Percentiles rank a stretch among this genome's conserved stretches.
Evolutionary conservation across 2,888 invertebrate species (phyloP).

Genomic region (Cheilosia pagana): DNA sequence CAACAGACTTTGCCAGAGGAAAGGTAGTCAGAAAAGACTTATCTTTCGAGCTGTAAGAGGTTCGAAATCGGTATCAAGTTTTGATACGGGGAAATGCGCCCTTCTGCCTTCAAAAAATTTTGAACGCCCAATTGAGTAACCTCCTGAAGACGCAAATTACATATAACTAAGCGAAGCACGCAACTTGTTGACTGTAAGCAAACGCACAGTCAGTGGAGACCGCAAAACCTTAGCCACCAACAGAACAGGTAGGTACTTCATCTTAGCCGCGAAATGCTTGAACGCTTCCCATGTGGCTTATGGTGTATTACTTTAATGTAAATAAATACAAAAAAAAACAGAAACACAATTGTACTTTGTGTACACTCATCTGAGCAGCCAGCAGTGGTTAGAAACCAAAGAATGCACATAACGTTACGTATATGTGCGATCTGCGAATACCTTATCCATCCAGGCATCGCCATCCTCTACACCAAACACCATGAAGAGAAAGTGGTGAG

Average conservation of each 20-base stretch:
- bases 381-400: slow-evolving; percentile 46
- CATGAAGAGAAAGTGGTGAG: slow-evolving; percentile 67
- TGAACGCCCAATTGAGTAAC: no score
- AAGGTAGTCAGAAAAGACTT: no score
- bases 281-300: slow-evolving; percentile 58
- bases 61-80: no score
- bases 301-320: slow-evolving; percentile 33
- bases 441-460: slow-evolving; percentile 12
- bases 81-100: no score
- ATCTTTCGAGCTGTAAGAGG: no score
- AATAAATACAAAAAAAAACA: not conserved
- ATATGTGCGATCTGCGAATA: not conserved
- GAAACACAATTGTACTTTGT: slow-evolving; percentile 26
- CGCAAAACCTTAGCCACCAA: slow-evolving; percentile 25
- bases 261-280: slow-evolving; percentile 56
- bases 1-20: no score
- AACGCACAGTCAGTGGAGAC: slow-evolving; percentile 27
- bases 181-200: slow-evolving; percentile 11
- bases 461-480: slow-evolving; percentile 33
- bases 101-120: no score
- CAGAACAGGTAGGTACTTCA: slow-evolving; percentile 27
- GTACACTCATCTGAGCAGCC: slow-evolving; percentile 24
- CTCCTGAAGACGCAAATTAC: no score
- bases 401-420: slow-evolving; percentile 42
- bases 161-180: not conserved